Conservation (phyloP, 2,797 vertebrate species). For the Chelon auratus region DNA sequence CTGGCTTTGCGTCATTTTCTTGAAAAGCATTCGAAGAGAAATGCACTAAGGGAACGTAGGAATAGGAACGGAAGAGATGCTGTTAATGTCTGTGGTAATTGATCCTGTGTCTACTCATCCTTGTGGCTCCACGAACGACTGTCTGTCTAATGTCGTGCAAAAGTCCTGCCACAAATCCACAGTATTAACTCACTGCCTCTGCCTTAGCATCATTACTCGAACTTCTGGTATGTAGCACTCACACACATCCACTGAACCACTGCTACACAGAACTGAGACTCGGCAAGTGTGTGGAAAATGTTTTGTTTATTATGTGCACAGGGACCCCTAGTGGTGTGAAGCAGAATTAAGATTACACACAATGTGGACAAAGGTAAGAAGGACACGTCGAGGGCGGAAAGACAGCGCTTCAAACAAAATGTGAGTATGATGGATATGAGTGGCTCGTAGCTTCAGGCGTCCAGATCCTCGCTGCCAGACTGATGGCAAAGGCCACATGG, state of each 20-base stretch:
- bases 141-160: constrained; percentile 67
- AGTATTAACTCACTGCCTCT: constrained; percentile 45
- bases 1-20: constrained; percentile 28
- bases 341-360: constrained; percentile 16
- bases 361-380: constrained; percentile 18
- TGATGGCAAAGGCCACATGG: constrained; percentile 38
- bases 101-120: constrained; percentile 70
- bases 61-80: constrained; percentile 12
- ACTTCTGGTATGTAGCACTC: constrained; percentile 33
- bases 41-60: constrained; percentile 11
- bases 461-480: constrained; percentile 54
- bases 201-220: constrained; percentile 37
- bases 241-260: constrained; percentile 22
- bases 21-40: constrained; percentile 23
- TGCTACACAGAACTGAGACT: background rate
- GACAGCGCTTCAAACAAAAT: constrained; percentile 58
- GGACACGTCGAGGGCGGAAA: constrained; percentile 12
- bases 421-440: constrained; percentile 65
- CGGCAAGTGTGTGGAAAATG: constrained; percentile 5
- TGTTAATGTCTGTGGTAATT: constrained; percentile 45
- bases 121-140: constrained; percentile 57
- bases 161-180: constrained; percentile 56
- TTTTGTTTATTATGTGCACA: constrained; percentile 72
- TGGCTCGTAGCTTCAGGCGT: constrained; percentile 58
- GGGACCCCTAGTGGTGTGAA: constrained; percentile 80